Conservation (phyloP, 2,113 vertebrate genomes). For the Hyaena hyaena region DNA sequence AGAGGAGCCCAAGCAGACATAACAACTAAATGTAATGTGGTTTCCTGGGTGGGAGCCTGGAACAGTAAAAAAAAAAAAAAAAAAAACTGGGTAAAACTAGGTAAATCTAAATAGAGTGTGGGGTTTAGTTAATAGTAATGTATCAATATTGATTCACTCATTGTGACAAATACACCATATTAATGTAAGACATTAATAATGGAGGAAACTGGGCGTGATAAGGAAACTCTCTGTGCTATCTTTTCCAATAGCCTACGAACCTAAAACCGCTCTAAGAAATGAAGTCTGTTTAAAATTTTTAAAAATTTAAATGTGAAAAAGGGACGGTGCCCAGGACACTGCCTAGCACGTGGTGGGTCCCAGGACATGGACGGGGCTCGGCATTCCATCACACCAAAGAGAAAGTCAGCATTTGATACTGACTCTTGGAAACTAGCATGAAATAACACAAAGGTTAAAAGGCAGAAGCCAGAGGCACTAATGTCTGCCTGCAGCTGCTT, state of each 20-base stretch:
- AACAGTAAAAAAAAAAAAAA: neutral
- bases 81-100: neutral
- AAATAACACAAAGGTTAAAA: neutral
- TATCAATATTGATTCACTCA: accelerated
- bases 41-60: neutral
- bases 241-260: neutral
- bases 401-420: neutral
- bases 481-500: accelerated
- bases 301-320: neutral
- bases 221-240: neutral
- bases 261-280: neutral
- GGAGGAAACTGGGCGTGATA: neutral
- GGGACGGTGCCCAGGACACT: neutral
- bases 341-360: accelerated
- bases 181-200: accelerated
- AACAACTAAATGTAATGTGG: neutral
- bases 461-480: neutral
- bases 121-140: accelerated
- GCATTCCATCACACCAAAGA: accelerated
- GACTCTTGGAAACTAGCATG: neutral
- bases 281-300: neutral
- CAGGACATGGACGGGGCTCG: accelerated
- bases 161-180: accelerated
- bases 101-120: neutral
- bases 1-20: too few species aligned